Conservation (phyloP, 2,888 invertebrate genomes). For the Athripsodes cinereus region DNA sequence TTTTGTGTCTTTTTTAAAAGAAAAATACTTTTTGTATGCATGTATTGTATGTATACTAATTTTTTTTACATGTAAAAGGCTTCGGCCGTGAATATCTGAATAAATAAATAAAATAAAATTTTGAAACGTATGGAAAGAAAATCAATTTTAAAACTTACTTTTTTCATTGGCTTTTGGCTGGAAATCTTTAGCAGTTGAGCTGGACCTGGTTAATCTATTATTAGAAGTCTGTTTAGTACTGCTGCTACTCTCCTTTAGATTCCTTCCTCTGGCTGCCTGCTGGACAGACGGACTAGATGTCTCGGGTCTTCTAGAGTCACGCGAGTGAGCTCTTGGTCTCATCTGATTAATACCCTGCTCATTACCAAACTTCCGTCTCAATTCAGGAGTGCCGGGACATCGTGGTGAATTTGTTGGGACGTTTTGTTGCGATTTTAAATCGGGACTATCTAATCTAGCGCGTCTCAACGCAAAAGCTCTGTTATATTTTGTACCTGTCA, state of each 20-base stretch:
- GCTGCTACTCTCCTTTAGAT: conserved; percentile 3
- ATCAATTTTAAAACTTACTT: conserved; percentile 20
- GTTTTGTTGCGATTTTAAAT: conserved; percentile 21
- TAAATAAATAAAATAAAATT: too few relatives aligned
- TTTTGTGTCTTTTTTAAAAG: too few relatives aligned
- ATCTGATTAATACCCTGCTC: not conserved
- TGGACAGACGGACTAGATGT: conserved; percentile 9
- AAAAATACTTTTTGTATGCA: too few relatives aligned
- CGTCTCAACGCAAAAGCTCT: conserved; percentile 65
- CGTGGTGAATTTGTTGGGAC: conserved; percentile 41
- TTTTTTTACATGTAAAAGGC: too few relatives aligned
- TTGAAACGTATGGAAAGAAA: too few relatives aligned
- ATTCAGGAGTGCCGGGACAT: conserved; percentile 58
- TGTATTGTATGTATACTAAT: too few relatives aligned
- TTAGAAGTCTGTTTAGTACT: conserved; percentile 41
- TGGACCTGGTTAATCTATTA: conserved; percentile 45
- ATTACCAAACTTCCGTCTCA: conserved; percentile 49
- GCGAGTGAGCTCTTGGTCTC: conserved; percentile 12
- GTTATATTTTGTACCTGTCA: conserved; percentile 60
- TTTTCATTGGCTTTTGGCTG: conserved; percentile 32
- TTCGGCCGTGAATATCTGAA: too few relatives aligned
- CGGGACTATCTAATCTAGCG: conserved; percentile 53
- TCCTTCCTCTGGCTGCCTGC: conserved; percentile 7
- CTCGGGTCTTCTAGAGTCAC: conserved; percentile 17
- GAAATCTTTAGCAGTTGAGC: conserved; percentile 46